Evolutionary conservation across 2,797 vertebrate genomes (phyloP).

Genomic region (Danio kyathit): DNA sequence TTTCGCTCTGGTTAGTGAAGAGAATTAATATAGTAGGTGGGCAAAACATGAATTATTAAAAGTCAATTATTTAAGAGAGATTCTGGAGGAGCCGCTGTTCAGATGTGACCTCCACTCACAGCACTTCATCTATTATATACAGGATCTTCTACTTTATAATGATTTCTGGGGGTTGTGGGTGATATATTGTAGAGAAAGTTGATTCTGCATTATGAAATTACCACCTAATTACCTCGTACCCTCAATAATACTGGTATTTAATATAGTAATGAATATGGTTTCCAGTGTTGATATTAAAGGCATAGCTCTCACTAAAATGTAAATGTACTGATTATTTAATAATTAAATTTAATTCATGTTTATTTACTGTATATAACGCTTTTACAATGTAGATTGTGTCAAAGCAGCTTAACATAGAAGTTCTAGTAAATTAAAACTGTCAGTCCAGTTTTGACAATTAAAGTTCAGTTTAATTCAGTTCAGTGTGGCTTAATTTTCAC

Average conservation of each 20-base stretch:
- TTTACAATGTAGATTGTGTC: too few relatives aligned
- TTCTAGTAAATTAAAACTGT: too few relatives aligned
- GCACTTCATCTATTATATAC: conserved; percentile 33
- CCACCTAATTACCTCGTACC: not conserved
- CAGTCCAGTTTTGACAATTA: too few relatives aligned
- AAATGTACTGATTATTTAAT: too few relatives aligned
- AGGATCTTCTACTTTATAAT: conserved; percentile 33
- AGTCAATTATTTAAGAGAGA: conserved; percentile 55
- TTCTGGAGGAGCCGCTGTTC: conserved; percentile 37
- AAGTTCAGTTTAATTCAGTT: too few relatives aligned
- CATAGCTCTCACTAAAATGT: too few relatives aligned
- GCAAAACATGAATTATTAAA: conserved; percentile 56
- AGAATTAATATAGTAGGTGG: conserved; percentile 43
- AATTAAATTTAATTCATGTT: too few relatives aligned
- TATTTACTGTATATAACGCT: too few relatives aligned
- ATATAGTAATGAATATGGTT: not conserved
- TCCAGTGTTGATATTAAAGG: not conserved
- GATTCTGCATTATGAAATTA: conserved; percentile 8
- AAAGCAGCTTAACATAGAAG: too few relatives aligned
- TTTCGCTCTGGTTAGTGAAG: conserved; percentile 1
- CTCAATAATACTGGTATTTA: not conserved
- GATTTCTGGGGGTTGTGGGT: not conserved
- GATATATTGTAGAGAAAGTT: not conserved
- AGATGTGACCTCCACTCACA: not conserved
- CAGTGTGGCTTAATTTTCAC: too few relatives aligned